phyloP scores from a whole-genome alignment of 2,888 invertebrate species.

The Lottia gigantea region DNA sequence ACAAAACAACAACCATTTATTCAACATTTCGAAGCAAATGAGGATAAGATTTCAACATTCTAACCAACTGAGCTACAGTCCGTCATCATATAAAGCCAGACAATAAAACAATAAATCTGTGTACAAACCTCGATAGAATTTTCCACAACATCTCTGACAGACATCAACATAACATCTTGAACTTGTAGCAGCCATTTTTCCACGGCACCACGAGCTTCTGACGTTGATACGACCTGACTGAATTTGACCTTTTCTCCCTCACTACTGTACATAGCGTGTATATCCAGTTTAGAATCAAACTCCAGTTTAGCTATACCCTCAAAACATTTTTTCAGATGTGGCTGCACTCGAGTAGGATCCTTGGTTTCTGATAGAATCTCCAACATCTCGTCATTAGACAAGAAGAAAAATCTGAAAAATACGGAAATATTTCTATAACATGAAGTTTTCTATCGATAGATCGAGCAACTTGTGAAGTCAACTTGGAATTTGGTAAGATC shows the following conservation, averaged over 20 bases:
- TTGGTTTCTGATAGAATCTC: slow-evolving; percentile 69
- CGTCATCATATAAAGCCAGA: background rate
- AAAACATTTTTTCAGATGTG: slow-evolving; percentile 69
- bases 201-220: slow-evolving; percentile 81
- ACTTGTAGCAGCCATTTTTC: slow-evolving; percentile 87
- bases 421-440: no score
- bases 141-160: slow-evolving; percentile 76
- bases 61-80: no score
- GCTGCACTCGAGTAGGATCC: slow-evolving; percentile 68
- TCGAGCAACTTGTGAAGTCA: no score
- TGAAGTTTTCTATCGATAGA: no score
- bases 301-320: slow-evolving; percentile 85
- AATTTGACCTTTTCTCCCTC: slow-evolving; percentile 79
- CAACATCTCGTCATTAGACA: slow-evolving; percentile 69
- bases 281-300: slow-evolving; percentile 89
- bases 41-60: no score
- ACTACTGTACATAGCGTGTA: slow-evolving; percentile 88
- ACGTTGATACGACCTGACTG: slow-evolving; percentile 82
- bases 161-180: slow-evolving; percentile 82
- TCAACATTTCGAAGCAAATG: no score
- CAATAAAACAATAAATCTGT: no score
- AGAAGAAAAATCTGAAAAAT: slow-evolving; percentile 68
- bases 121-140: slow-evolving; percentile 71
- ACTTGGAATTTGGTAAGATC: no score
- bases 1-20: no score